Evolutionary conservation across 2,888 invertebrate genomes (phyloP).

Genomic region (Stenurella melanura): DNA sequence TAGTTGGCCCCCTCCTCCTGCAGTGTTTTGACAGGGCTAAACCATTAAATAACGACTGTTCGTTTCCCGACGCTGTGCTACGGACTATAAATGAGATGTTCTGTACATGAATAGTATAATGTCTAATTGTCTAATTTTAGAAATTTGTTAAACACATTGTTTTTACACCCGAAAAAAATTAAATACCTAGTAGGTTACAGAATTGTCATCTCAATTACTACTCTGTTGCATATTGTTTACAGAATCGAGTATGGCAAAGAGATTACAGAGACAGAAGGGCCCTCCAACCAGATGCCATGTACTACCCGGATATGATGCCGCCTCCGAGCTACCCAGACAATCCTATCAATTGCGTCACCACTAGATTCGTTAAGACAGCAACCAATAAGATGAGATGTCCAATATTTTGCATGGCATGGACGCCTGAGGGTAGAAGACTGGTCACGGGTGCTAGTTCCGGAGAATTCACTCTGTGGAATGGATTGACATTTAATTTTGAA

Average conservation of each 20-base stretch:
- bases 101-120: no score
- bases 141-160: no score
- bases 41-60: no score
- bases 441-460: conserved; percentile 99
- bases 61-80: no score
- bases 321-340: conserved; percentile 96
- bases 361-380: conserved; percentile 98
- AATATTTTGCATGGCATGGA: conserved; percentile 99
- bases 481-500: conserved; percentile 99
- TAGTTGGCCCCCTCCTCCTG: no score
- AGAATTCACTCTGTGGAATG: conserved; percentile 99
- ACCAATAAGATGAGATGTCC: conserved; percentile 99
- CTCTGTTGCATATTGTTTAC: conserved; percentile 45
- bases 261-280: conserved; percentile 92
- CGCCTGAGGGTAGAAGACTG: conserved; percentile 97
- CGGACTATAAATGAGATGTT: no score
- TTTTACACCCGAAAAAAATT: no score
- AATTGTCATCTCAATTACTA: background rate
- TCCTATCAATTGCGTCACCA: conserved; percentile 96
- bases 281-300: conserved; percentile 96
- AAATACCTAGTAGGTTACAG: background rate
- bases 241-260: conserved; percentile 96
- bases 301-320: conserved; percentile 94
- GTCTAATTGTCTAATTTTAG: no score
- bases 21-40: no score